Conservation (phyloP, 2,888 invertebrate species). For the Scelioninae gen. 1 region DNA sequence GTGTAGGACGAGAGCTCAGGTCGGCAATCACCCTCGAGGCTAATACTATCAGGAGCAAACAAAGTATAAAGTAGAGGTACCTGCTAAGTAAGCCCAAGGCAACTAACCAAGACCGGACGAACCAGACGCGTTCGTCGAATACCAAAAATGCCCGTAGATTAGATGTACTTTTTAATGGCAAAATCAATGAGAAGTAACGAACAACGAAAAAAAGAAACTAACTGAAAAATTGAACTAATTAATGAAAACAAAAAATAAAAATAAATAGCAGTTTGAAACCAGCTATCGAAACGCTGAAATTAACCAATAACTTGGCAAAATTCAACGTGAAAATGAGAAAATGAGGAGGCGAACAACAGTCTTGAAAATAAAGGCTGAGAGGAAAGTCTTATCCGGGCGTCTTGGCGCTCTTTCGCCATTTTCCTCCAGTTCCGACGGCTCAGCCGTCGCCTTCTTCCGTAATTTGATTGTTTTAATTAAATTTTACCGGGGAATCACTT, state of each 20-base stretch:
- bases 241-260: too few relatives aligned
- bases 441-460: constrained; percentile 82
- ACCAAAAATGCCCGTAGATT: constrained; percentile 72
- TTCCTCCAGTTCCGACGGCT: constrained; percentile 77
- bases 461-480: constrained; percentile 85
- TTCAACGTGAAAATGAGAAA: constrained; percentile 68
- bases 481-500: constrained; percentile 83
- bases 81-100: constrained; percentile 80
- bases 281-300: constrained; percentile 46
- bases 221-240: constrained; percentile 33
- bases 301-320: constrained; percentile 65
- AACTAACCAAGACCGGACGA: constrained; percentile 79
- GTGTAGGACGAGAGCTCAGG: constrained; percentile 73
- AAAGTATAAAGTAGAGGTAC: constrained; percentile 81
- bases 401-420: constrained; percentile 74
- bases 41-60: constrained; percentile 82
- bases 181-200: constrained; percentile 10
- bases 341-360: constrained; percentile 70
- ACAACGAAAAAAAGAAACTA: background rate
- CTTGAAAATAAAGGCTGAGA: constrained; percentile 79
- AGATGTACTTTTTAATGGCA: constrained; percentile 1
- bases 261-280: too few relatives aligned
- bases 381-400: constrained; percentile 80
- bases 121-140: constrained; percentile 75
- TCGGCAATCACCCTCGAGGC: constrained; percentile 80